Percentiles rank a stretch among this genome's conserved stretches.
phyloP scores from a whole-genome alignment of 2,797 vertebrate species.

The Parotocinclus haroldoi region DNA sequence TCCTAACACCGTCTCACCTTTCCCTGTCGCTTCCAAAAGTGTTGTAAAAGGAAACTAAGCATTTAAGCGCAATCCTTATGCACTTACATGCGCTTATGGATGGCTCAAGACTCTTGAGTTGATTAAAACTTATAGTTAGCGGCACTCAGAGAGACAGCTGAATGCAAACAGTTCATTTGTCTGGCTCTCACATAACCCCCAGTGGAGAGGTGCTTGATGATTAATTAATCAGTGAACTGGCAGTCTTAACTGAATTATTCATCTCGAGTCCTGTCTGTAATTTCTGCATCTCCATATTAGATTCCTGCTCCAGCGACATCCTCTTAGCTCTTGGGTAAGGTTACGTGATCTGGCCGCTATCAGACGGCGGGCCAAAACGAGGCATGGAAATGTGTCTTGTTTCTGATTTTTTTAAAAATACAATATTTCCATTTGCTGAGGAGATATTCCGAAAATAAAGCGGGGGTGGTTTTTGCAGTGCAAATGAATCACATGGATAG shows the following conservation, averaged over 20 bases:
- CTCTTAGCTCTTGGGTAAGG: conserved; percentile 29
- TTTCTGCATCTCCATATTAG: conserved; percentile 55
- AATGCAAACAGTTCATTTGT: conserved; percentile 53
- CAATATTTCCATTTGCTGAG: conserved; percentile 25
- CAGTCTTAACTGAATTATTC: conserved; percentile 55
- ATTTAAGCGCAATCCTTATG: conserved; percentile 21
- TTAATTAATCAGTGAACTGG: conserved; percentile 55
- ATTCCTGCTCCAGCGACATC: conserved; percentile 44
- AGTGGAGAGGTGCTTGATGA: conserved; percentile 53
- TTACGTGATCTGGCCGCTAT: conserved; percentile 43
- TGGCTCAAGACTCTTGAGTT: conserved; percentile 31
- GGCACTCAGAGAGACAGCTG: conserved; percentile 40
- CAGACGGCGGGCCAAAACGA: conserved; percentile 35
- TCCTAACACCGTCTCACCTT: not conserved
- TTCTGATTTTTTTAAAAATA: conserved; percentile 44
- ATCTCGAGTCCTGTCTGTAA: conserved; percentile 52
- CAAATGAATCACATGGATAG: conserved; percentile 8
- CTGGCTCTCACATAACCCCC: conserved; percentile 49
- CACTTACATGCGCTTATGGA: conserved; percentile 26
- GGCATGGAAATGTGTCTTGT: conserved; percentile 36
- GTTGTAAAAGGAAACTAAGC: conserved; percentile 19
- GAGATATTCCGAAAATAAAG: not conserved
- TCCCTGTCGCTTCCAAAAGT: conserved; percentile 4
- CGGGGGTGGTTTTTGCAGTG: not conserved
- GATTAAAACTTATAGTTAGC: conserved; percentile 45